Conservation (phyloP, 1,140 invertebrate genomes). For the Ridgeia piscesae region DNA sequence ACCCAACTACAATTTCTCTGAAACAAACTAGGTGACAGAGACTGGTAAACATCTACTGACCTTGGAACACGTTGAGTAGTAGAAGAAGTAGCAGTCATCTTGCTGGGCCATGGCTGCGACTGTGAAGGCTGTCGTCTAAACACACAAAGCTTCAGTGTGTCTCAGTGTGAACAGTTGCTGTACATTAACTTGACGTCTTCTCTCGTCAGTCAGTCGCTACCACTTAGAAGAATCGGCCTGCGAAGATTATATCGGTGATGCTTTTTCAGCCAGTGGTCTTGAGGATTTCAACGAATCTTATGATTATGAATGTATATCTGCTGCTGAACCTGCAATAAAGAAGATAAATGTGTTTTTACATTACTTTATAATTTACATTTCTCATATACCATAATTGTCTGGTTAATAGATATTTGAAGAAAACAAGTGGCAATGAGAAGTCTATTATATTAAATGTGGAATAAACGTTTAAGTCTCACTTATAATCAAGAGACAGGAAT, state of each 20-base stretch:
- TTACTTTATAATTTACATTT: too few relatives aligned
- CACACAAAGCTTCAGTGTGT: background rate
- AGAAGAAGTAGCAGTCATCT: conserved; percentile 31
- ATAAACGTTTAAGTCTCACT: too few relatives aligned
- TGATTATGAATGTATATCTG: too few relatives aligned
- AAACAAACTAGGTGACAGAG: background rate
- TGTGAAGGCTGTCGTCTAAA: background rate
- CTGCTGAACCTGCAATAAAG: too few relatives aligned
- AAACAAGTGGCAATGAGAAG: background rate
- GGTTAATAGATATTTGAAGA: background rate
- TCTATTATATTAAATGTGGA: too few relatives aligned
- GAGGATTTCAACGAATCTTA: background rate
- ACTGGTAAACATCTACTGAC: conserved; percentile 15
- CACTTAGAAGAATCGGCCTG: background rate
- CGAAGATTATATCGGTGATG: background rate
- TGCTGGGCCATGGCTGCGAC: background rate
- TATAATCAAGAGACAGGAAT: too few relatives aligned
- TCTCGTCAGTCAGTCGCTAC: background rate
- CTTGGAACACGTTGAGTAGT: conserved; percentile 28
- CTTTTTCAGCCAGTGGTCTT: background rate
- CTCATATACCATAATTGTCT: too few relatives aligned
- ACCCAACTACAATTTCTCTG: background rate
- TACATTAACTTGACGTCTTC: too few relatives aligned
- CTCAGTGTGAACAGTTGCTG: background rate
- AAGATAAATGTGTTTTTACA: too few relatives aligned